Percentiles rank a stretch among this genome's conserved stretches.
Conservation (phyloP, 2,113 vertebrate genomes). For the Vidua macroura region DNA sequence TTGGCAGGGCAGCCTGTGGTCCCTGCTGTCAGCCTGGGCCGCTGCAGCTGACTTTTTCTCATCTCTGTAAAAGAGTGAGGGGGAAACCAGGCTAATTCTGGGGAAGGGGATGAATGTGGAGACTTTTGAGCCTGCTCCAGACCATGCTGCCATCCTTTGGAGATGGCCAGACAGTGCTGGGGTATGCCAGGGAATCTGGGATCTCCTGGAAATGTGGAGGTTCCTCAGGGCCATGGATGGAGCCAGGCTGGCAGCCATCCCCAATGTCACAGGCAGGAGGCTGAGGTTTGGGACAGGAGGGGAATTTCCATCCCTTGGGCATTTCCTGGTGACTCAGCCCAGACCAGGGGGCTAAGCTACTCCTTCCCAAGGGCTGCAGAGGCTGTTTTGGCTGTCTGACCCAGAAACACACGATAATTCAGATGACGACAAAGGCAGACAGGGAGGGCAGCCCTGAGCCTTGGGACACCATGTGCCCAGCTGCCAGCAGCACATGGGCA, state of each 20-base stretch:
- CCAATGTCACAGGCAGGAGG: fast-evolving
- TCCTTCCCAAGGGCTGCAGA: background rate
- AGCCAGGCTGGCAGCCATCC: background rate
- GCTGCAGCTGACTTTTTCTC: background rate
- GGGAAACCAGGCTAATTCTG: background rate
- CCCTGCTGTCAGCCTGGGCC: background rate
- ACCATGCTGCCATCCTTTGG: background rate
- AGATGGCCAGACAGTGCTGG: fast-evolving
- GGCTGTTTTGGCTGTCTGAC: background rate
- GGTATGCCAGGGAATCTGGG: background rate
- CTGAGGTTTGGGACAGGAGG: background rate
- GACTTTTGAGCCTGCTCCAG: background rate
- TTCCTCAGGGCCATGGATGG: background rate
- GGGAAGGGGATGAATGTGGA: background rate
- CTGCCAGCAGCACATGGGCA: fast-evolving
- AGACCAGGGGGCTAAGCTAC: background rate
- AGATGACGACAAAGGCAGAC: background rate
- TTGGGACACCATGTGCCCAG: fast-evolving
- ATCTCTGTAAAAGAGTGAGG: background rate
- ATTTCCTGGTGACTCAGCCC: background rate
- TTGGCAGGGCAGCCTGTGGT: background rate
- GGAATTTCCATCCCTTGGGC: background rate
- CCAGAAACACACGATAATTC: background rate
- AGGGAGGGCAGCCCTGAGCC: background rate
- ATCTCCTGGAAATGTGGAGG: background rate